phyloP scores from a whole-genome alignment of 2,113 vertebrate genomes.

The Archilochus colubris region DNA sequence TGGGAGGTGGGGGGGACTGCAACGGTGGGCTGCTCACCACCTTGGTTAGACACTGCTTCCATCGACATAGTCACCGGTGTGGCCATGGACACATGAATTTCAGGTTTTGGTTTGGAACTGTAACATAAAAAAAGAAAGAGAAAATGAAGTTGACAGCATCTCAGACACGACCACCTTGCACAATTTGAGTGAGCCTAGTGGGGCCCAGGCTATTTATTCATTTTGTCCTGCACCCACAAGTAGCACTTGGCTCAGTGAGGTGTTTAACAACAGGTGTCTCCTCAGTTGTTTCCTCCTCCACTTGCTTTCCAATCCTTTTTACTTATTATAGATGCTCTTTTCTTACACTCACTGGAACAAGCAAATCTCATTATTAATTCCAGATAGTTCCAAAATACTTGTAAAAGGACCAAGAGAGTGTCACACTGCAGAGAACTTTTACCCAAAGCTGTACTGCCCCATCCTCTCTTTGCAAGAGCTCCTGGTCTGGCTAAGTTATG shows the following conservation, averaged over 20 bases:
- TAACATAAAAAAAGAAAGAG: slow-evolving; percentile 24
- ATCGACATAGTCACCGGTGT: slow-evolving; percentile 88
- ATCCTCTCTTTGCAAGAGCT: background rate
- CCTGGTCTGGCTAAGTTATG: background rate
- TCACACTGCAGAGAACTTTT: background rate
- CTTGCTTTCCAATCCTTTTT: background rate
- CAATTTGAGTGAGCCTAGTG: background rate
- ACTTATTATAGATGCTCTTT: background rate
- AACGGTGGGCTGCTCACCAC: slow-evolving; percentile 83
- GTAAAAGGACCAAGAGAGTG: background rate
- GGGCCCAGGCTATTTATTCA: background rate
- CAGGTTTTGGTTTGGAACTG: slow-evolving; percentile 93
- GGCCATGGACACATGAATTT: slow-evolving; percentile 91
- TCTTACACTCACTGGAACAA: background rate
- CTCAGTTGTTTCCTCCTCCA: background rate
- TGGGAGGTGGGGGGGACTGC: slow-evolving; percentile 79
- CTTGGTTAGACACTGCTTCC: slow-evolving; percentile 86
- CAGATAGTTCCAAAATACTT: background rate
- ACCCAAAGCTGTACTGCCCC: background rate
- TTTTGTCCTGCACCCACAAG: background rate
- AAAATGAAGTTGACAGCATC: background rate
- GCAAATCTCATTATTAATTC: background rate
- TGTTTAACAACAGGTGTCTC: background rate
- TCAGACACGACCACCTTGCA: background rate
- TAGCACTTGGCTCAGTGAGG: background rate